Base-by-base conservation (phyloP, 1,140 invertebrate genomes). In the Thalassaphorura encarpata region DNA sequence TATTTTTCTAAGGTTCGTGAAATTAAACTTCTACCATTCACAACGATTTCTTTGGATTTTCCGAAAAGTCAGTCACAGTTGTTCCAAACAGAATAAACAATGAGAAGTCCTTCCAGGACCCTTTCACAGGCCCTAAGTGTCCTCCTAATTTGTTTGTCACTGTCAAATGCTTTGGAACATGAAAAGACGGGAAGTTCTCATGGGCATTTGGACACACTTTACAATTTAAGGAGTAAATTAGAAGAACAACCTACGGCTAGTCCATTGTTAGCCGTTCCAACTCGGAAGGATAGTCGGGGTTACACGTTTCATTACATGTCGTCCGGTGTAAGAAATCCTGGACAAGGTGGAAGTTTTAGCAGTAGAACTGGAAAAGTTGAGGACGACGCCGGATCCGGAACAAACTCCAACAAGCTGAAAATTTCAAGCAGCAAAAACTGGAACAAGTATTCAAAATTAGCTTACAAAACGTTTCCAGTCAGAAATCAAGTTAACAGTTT, bases 251-350 rank as follows among this genome's bases (percentile, higher is more conserved):
- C n/a, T n/a, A n/a, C 33, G 33, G 45, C 1, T n/a, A 27, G 43
- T 4, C 31, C 51, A 16, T 36, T 42, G 15, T 41, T 42, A 11
- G n/a, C 51, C 8, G 21, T 33, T 3, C 46, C 48, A 29, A 19
- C 33, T 2, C 15, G 33, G 19, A 61, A 62, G 27, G 60, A 65
- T 42, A 60, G 57, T 27, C 60, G 63, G 1, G 63, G 51, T 29
- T 62, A 62, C 31, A 48, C 59, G n/a, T 64, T 61, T 46, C 59
- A 64, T 24, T 61, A 61, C 36, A 49, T 56, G 11, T 48, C 59
- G 1, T 39, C 59, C 13, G 63, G 61, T 11, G 39, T 62, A 13
- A 15, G 50, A 11, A 31, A 59, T 48, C 58, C 59, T 11, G 16
- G 42, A 4, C 59, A 56, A 16, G 16, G 49, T 8, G 47, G 49